Base-by-base conservation (phyloP, 2,113 vertebrate species). In the Odobenus rosmarus region DNA sequence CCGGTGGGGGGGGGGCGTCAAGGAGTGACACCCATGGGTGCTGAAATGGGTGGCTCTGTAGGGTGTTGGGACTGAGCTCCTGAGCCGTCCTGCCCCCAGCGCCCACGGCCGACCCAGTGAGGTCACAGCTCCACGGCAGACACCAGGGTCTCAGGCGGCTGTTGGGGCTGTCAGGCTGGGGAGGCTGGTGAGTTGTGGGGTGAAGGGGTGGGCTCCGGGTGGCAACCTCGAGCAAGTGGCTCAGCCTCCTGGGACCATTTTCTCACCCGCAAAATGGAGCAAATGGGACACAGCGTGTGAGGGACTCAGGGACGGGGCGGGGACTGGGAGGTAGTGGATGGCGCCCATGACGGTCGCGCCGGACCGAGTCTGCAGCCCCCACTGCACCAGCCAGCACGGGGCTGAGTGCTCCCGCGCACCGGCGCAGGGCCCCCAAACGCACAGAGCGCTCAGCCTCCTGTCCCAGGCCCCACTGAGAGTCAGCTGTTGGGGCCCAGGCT, bases 381-480 rank as follows among this genome's bases (percentile, higher is more conserved):
- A 18, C 77, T 14, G 13, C 4, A 0, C n/a, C 1, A 3, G 53
- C 64, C 64, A 26, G 55, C 5, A 12, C 4, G 51, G 39, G 4
- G 71, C 39, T 15, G 4, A 61, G 69, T 0, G 24, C 26, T 69
- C 79, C 26, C 51, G 19, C 11, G 18, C 21, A 42, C 23, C 79
- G 11, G 14, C 36, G 16, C 31, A 11, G 31, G 51, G 3, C 1
- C 57, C 62, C 26, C 71, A 33, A 28, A 80, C 62, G 46, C 81
- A 61, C 61, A 36, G 69, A 49, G 49, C 1, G 10, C 69, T 18
- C 24, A 49, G 81, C 23, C 31, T 36, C 12, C 28, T 62, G 62
- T 64, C 71, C 1, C 0, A 18, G n/a, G 61, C 14, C 77, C 36
- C 90, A 67, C 42, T 42, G 4, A n/a, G 19, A n/a, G 15, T 46